A percentile compares a stretch with the other conserved stretches of the same genome.
phyloP scores from a whole-genome alignment of 2,888 invertebrate genomes.

The Plagiodera versicolora region DNA sequence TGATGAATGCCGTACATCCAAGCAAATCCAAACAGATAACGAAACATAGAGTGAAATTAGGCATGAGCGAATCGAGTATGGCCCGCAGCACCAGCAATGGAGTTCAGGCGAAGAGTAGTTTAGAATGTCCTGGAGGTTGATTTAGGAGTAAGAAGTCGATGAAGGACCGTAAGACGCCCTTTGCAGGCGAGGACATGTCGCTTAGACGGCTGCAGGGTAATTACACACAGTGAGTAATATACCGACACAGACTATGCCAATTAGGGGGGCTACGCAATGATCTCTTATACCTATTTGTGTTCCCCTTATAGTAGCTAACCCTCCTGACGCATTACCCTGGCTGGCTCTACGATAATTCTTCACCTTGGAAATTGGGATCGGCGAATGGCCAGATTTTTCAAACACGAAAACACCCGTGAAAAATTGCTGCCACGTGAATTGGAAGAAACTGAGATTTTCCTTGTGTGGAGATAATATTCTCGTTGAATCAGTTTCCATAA shows the following conservation, averaged over 20 bases:
- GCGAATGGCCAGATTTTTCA: constrained; percentile 11
- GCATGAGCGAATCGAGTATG: constrained; percentile 40
- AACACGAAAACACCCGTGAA: not conserved
- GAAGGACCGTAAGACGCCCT: constrained; percentile 45
- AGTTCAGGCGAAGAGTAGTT: constrained; percentile 47
- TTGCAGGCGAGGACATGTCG: constrained; percentile 54
- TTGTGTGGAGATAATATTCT: not conserved
- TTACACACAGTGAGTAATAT: constrained; percentile 55
- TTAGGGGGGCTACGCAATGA: constrained; percentile 45
- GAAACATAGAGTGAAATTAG: constrained; percentile 32
- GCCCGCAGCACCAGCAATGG: constrained; percentile 36
- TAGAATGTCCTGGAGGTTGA: constrained; percentile 48
- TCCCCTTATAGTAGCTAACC: constrained; percentile 26
- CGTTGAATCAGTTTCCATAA: too few relatives aligned
- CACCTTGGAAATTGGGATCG: constrained; percentile 13
- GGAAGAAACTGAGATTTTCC: not conserved
- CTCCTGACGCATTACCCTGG: constrained; percentile 34
- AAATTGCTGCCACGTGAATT: not conserved
- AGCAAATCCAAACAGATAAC: constrained; percentile 30
- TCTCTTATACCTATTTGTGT: constrained; percentile 33
- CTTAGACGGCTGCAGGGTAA: constrained; percentile 53
- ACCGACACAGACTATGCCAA: constrained; percentile 49
- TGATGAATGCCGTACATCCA: constrained; percentile 15
- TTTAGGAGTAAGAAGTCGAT: constrained; percentile 44
- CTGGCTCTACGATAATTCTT: constrained; percentile 26